Evolutionary conservation across 2,888 invertebrate species (phyloP), one percentile per base, ranked within the genome.

Genomic region (Smittia sp.): DNA sequence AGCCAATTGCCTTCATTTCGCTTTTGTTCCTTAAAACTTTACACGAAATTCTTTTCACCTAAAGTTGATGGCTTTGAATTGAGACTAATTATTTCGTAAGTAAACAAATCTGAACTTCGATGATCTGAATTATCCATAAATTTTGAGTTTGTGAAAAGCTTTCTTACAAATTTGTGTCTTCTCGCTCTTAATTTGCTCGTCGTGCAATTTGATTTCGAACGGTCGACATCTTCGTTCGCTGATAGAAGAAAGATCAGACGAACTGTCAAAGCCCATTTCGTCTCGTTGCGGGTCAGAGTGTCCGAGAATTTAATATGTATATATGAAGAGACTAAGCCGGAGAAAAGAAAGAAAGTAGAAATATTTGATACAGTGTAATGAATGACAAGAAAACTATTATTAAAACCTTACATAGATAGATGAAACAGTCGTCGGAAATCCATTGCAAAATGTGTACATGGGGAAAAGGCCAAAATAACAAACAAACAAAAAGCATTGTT

Each of bases 381-480:
- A 22, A 58, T 58, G 58, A 58, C 58, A 58, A 58, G 58, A 58
- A 58, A 46, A 58, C 58, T 20, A 58, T 22, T 22, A 58, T 58
- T 58, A 58, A 58, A n/a, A 58, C 7, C 11, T 22, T 18, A 58
- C 22, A 58, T 58, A 58, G 58, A 58, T 58, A 58, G 58, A 58
- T 58, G 58, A 58, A 58, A 58, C 58, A 58, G 58, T 22, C 58
- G 58, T 58, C 58, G 22, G 22, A 46, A 58, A 58, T 58, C 58
- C 58, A 58, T 32, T 58, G 58, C 58, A 70, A 68, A 70, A 54
- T 70, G 69, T 70, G 54, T 54, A 70, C 68, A 67, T 46, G 24
- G 69, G 69, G 69, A 46, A 32, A 70, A 70, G 69, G 52, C 69
- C 69, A 70, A 54, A 68, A 70, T 52, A 52, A 70, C 65, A 54